Percentiles rank a stretch among this genome's conserved stretches.
Conservation (phyloP, 2,888 invertebrate species). For the Polietes domitor region DNA sequence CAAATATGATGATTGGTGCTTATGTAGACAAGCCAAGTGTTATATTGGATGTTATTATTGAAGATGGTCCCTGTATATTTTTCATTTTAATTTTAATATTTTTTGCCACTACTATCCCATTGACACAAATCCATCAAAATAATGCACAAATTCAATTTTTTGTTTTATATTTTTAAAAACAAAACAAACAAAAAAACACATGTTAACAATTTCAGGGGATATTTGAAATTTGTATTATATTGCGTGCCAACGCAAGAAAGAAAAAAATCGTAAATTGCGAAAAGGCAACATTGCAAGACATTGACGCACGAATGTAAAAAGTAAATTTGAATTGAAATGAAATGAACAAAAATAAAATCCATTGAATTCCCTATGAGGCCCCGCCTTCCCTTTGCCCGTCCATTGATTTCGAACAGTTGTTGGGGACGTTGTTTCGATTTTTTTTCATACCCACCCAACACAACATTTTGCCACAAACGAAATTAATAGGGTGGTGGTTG, state of each 20-base stretch:
- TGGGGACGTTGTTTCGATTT: too few relatives aligned
- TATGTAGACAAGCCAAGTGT: not conserved
- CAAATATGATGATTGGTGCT: not conserved
- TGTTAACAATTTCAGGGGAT: not conserved
- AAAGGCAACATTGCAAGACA: not conserved
- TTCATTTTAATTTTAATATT: too few relatives aligned
- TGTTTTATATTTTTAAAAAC: too few relatives aligned
- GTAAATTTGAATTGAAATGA: not conserved
- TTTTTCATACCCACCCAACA: not conserved
- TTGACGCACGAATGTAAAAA: conserved; percentile 15
- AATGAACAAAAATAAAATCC: not conserved
- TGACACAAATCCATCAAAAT: not conserved
- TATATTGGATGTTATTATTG: not conserved
- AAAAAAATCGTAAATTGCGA: not conserved
- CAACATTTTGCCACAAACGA: not conserved
- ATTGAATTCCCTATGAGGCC: not conserved
- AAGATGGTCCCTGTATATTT: not conserved
- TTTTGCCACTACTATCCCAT: not conserved
- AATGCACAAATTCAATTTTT: too few relatives aligned
- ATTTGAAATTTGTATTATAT: not conserved
- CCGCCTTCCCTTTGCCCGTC: too few relatives aligned
- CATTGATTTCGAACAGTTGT: not conserved
- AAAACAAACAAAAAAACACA: not conserved
- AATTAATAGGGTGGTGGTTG: too few relatives aligned
- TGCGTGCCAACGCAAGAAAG: not conserved